Percentiles rank a stretch among this genome's conserved stretches.
Conservation (phyloP, 2,888 invertebrate species). For the Scaptomyza polygonia region DNA sequence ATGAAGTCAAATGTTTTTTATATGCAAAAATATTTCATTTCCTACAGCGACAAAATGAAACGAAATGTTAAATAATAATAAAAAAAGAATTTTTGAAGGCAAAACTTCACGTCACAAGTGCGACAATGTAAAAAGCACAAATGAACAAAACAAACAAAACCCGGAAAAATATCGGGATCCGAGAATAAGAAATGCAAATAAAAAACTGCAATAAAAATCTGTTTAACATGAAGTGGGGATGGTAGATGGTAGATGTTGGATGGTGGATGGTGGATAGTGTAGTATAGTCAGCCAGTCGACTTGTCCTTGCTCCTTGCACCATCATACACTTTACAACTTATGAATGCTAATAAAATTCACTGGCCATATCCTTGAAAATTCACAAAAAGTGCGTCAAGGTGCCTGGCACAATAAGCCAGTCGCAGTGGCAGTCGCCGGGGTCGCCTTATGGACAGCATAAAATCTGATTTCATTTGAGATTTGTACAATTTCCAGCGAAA, state of each 20-base stretch:
- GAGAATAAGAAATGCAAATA: constrained; percentile 58
- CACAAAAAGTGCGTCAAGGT: constrained; percentile 66
- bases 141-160: constrained; percentile 33
- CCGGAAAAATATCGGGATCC: constrained; percentile 28
- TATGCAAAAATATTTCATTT: constrained; percentile 81
- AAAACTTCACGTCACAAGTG: constrained; percentile 17
- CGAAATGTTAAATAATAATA: constrained; percentile 73
- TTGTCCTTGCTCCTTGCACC: constrained; percentile 38
- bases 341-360: constrained; percentile 76
- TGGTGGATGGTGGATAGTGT: neutral
- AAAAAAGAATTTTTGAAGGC: constrained; percentile 25
- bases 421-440: constrained; percentile 5
- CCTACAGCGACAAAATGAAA: constrained; percentile 66
- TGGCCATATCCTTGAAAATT: constrained; percentile 66
- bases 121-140: constrained; percentile 61
- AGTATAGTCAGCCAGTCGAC: neutral
- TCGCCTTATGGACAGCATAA: constrained; percentile 59
- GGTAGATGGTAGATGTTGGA: neutral
- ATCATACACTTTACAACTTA: constrained; percentile 76
- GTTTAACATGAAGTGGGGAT: constrained; percentile 70
- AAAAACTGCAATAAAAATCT: constrained; percentile 79
- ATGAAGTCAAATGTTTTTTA: constrained; percentile 76
- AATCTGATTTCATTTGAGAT: constrained; percentile 68
- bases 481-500: constrained; percentile 49
- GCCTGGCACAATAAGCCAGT: constrained; percentile 55